These are phyloP conservation scores for Melikaiella ostensackeni DNA, from an alignment of 2,888 invertebrate genomes.

Conservation along the genomic window DNA sequence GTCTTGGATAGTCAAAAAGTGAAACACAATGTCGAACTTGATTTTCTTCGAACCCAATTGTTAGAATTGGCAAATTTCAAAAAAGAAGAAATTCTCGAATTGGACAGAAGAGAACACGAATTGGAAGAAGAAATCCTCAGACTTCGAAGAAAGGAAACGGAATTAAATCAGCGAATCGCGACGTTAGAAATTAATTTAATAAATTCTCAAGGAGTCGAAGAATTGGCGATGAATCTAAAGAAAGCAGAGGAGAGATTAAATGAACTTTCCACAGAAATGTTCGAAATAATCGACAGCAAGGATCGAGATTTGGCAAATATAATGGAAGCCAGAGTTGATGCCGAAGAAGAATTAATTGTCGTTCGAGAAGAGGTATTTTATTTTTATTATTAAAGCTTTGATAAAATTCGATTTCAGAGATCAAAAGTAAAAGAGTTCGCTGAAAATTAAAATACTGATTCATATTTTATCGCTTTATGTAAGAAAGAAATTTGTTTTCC, in stretches of 20 bases:
- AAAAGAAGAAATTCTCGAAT: slow-evolving; percentile 51
- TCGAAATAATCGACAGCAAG: slow-evolving; percentile 45
- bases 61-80: slow-evolving; percentile 37
- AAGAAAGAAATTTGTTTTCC: no score
- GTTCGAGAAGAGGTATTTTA: slow-evolving; percentile 51
- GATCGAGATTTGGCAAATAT: slow-evolving; percentile 53
- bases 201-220: slow-evolving; percentile 12
- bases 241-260: slow-evolving; percentile 45
- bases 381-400: neutral
- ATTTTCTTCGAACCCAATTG: slow-evolving; percentile 60
- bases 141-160: slow-evolving; percentile 40
- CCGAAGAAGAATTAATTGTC: slow-evolving; percentile 50
- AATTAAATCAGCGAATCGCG: slow-evolving; percentile 35
- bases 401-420: neutral
- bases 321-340: slow-evolving; percentile 48
- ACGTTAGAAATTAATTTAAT: slow-evolving; percentile 19
- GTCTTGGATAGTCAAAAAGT: slow-evolving; percentile 60
- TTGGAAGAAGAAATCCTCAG: slow-evolving; percentile 44
- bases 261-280: slow-evolving; percentile 51
- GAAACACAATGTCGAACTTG: slow-evolving; percentile 59
- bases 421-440: no score
- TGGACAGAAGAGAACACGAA: slow-evolving; percentile 43
- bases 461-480: no score
- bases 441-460: no score
- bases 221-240: slow-evolving; percentile 26